These are phyloP conservation scores for Trinorchestia longiramus DNA, from an alignment of 1,140 invertebrate species.

Conservation along the genomic window DNA sequence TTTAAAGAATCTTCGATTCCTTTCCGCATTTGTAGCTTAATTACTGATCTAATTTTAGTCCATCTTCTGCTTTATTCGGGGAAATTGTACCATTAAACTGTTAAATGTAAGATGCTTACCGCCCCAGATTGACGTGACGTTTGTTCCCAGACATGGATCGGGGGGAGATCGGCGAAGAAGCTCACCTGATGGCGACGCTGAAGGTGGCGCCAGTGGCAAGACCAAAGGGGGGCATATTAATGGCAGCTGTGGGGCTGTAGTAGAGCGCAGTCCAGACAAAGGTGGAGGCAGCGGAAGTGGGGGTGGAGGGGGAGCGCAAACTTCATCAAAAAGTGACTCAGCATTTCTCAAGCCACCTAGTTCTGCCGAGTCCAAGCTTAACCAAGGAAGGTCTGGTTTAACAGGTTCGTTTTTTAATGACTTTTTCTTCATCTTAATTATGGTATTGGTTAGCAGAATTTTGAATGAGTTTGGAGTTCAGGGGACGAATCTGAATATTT, in stretches of 20 bases:
- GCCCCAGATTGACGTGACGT: background rate
- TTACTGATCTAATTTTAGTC: background rate
- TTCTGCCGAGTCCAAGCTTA: background rate
- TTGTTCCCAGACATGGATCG: conserved; percentile 57
- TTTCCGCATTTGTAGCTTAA: background rate
- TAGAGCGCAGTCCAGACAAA: conserved; percentile 4
- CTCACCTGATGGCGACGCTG: conserved; percentile 76
- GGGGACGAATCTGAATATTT: background rate
- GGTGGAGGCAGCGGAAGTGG: background rate
- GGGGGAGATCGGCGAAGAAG: conserved; percentile 77
- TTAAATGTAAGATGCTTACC: background rate
- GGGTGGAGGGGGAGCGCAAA: background rate
- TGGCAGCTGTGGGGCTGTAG: conserved; percentile 36
- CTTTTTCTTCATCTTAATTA: background rate
- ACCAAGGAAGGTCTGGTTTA: conserved; percentile 19
- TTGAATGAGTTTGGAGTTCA: background rate
- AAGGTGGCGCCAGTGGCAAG: conserved; percentile 83
- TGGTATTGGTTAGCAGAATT: background rate
- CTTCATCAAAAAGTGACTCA: background rate
- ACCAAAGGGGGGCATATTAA: conserved; percentile 23
- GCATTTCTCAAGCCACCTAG: background rate
- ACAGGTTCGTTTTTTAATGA: background rate
- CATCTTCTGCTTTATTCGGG: background rate
- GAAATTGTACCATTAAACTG: background rate
- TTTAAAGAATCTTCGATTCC: too few relatives aligned